Conservation (phyloP, 2,113 vertebrate genomes). For the Centropristis striata region DNA sequence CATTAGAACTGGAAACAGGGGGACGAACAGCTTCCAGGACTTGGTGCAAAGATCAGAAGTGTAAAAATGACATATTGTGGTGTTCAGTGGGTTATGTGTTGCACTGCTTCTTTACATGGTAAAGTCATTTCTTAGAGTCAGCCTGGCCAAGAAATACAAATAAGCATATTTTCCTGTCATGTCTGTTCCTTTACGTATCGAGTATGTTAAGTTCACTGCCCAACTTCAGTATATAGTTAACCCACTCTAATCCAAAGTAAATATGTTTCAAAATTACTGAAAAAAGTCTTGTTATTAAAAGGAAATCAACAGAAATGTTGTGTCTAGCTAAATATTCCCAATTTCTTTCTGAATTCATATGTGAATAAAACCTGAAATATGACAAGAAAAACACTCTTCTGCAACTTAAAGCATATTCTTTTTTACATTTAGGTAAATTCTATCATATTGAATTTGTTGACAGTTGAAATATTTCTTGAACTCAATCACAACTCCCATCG, state of each 20-base stretch:
- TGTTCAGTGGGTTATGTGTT: background rate
- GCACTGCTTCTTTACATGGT: background rate
- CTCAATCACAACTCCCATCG: slow-evolving; percentile 2
- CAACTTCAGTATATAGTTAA: background rate
- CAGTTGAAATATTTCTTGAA: slow-evolving; percentile 3
- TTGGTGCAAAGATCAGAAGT: background rate
- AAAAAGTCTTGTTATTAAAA: background rate
- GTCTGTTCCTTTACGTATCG: background rate
- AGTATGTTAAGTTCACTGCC: background rate
- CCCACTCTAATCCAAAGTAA: background rate
- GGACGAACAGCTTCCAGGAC: background rate
- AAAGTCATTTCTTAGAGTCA: background rate
- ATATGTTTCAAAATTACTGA: background rate
- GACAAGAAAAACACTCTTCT: background rate
- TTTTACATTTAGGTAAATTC: background rate
- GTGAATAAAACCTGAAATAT: background rate
- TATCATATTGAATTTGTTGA: background rate
- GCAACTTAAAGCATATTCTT: background rate
- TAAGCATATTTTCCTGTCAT: background rate
- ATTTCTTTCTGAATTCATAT: background rate
- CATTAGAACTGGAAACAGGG: background rate
- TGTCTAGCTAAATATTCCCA: background rate
- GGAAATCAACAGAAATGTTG: background rate
- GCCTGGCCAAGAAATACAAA: background rate
- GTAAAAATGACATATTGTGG: background rate